Evolutionary conservation across 2,113 vertebrate species (phyloP).

Genomic region (Labeo catla): DNA sequence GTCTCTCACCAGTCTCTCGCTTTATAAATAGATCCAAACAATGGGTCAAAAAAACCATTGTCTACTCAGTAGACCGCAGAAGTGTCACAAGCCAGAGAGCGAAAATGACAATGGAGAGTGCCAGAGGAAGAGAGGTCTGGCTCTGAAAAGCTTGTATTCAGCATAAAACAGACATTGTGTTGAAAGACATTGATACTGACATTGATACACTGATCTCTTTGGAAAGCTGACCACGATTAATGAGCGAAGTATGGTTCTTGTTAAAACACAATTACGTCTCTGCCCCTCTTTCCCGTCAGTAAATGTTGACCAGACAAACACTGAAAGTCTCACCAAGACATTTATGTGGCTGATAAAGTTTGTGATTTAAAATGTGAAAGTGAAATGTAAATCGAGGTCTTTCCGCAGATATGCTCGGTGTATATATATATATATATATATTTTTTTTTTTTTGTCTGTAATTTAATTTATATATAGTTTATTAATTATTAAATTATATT

Average conservation of each 20-base stretch:
- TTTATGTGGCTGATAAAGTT: not conserved
- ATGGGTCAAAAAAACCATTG: slow-evolving; percentile 64
- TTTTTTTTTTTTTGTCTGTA: too few relatives aligned
- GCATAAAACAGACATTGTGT: slow-evolving; percentile 47
- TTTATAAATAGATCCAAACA: slow-evolving; percentile 66
- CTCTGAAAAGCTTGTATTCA: slow-evolving; percentile 44
- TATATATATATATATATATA: too few relatives aligned
- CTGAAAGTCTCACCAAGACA: not conserved
- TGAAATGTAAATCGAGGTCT: not conserved
- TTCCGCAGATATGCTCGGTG: not conserved
- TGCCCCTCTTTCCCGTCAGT: not conserved
- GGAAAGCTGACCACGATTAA: not conserved
- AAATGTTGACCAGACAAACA: slow-evolving; percentile 3
- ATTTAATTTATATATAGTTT: too few relatives aligned
- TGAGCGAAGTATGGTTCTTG: not conserved
- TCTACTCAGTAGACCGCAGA: slow-evolving; percentile 62
- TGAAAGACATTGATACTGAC: slow-evolving; percentile 22
- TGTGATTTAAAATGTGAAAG: not conserved
- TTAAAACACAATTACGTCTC: not conserved
- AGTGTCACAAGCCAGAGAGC: slow-evolving; percentile 58
- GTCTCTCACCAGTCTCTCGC: slow-evolving; percentile 61
- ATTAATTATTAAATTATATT: too few relatives aligned
- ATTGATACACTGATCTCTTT: slow-evolving; percentile 21
- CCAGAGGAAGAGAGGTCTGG: slow-evolving; percentile 57
- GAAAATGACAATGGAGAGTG: slow-evolving; percentile 61